Evolutionary conservation across 2,113 vertebrate genomes (phyloP).

Genomic region (Baryphthengus martii): DNA sequence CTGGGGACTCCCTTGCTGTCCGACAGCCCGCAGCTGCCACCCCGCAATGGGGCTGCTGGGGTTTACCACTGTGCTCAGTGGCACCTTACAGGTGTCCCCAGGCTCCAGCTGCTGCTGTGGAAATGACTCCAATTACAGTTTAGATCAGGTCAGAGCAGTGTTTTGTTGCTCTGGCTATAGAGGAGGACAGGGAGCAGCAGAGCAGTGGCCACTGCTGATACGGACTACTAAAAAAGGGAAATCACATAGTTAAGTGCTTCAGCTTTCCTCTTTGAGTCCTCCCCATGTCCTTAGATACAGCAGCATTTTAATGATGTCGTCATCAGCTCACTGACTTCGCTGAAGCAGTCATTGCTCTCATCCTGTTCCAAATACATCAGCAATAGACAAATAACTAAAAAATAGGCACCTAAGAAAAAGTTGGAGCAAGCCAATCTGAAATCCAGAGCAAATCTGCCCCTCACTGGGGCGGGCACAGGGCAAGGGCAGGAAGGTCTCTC

Average conservation of each 20-base stretch:
- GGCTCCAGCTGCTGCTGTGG: too few species aligned
- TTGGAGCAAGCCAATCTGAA: not conserved
- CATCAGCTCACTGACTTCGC: not conserved
- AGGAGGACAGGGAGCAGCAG: not conserved
- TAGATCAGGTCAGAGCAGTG: not conserved
- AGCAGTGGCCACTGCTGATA: not conserved
- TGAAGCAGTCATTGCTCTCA: not conserved
- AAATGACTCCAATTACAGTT: not conserved
- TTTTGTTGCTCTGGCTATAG: not conserved
- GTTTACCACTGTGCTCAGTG: not conserved
- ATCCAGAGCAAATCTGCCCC: not conserved
- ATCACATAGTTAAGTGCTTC: not conserved
- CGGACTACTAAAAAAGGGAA: not conserved
- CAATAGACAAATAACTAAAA: not conserved
- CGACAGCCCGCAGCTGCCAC: fast-evolving
- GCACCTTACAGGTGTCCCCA: not conserved
- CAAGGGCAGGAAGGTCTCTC: not conserved
- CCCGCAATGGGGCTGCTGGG: not conserved
- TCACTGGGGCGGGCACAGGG: not conserved
- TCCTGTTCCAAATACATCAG: not conserved
- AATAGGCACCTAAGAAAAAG: fast-evolving
- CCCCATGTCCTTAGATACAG: not conserved
- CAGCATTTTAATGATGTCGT: not conserved
- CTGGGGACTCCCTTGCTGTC: too few species aligned
- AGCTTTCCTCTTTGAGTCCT: not conserved